Base-by-base conservation (phyloP, 1,140 invertebrate species). In the Hirudo medicinalis region DNA sequence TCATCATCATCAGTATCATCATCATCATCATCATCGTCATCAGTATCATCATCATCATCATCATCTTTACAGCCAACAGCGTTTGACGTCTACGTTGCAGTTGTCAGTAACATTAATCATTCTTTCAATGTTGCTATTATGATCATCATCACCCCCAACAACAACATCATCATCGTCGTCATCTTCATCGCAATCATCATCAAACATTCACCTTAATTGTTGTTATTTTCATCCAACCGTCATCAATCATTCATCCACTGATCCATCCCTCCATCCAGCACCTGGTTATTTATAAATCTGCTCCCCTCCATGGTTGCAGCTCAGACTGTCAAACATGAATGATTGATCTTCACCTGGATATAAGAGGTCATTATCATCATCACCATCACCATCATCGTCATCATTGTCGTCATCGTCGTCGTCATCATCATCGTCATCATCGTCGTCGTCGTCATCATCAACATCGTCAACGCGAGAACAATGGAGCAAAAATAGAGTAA, bases 271-370 rank as follows among this genome's bases (percentile, higher is more conserved):
- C 29, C 57, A 63, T 63, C 29, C 57, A 63, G 20, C 29, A 63
- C 22, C 29, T 63, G 57, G 57, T 63, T 63, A 63, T 22, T 63
- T 63, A 63, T 63, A 63, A 25, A 63, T 63, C 22, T 63, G 57
- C 17, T 32, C 4, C 43, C 13, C 15, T 49, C 43, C 43, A 49
- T 17, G 1, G 43, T 49, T 49, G 43, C 43, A 49, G 15, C 43
- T 49, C 4, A 49, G 43, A 49, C 43, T 49, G 43, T 49, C 43
- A 49, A 49, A 49, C 43, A 49, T 49, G 43, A 49, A 49, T 49
- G 43, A 49, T 49, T 49, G 43, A 49, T 32, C 3, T 15, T 32
- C 57, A 63, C 57, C 57, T 32, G 29, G 57, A 32, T 63, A 11
- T 63, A 63, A 25, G 6, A 63, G 22, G 29, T 63, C 57, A n/a